phyloP scores from a whole-genome alignment of 2,797 vertebrate genomes.

The Psittacula derbiana region DNA sequence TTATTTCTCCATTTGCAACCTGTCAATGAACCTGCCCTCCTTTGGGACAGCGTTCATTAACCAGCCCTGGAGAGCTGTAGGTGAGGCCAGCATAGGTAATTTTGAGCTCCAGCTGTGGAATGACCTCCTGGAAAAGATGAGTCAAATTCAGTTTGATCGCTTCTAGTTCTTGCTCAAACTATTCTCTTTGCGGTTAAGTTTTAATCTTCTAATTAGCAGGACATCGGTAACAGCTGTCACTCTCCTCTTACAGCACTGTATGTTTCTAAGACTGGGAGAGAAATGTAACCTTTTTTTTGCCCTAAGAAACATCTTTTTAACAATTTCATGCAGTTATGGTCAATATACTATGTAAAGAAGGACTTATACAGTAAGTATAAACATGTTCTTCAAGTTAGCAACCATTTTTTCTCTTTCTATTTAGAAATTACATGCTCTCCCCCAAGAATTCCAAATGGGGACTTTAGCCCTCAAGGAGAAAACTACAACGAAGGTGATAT shows the following conservation, averaged over 20 bases:
- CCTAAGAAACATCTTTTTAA: background rate
- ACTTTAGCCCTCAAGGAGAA: background rate
- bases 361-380: background rate
- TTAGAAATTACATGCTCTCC: constrained; percentile 58
- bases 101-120: background rate
- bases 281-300: background rate
- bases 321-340: background rate
- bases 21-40: background rate
- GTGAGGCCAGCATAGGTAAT: background rate
- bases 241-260: background rate
- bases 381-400: background rate
- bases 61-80: background rate
- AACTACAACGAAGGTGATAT: background rate
- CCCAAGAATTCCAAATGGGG: constrained; percentile 59
- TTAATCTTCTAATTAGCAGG: background rate
- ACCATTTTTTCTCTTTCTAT: background rate
- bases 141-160: background rate
- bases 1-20: background rate
- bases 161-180: background rate
- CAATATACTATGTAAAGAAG: background rate
- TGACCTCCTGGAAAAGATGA: background rate
- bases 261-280: background rate
- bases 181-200: background rate
- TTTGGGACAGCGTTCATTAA: background rate
- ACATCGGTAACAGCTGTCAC: background rate